Evolutionary conservation across 2,888 invertebrate genomes (phyloP).

Genomic region (Melolontha melolontha): DNA sequence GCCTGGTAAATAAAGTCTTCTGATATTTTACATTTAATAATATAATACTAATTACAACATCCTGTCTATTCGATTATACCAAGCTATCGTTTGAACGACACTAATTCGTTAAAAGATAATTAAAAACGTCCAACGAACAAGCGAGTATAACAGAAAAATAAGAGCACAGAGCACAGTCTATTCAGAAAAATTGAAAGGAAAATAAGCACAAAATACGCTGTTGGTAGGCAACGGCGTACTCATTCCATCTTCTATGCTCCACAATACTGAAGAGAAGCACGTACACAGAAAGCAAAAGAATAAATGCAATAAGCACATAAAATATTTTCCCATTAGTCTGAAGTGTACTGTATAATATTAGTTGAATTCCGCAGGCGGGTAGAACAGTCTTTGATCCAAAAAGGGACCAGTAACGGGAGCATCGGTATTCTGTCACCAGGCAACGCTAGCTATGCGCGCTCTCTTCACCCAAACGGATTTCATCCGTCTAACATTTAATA

Average conservation of each 20-base stretch:
- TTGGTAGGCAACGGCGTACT: no score
- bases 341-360: constrained; percentile 48
- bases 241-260: neutral
- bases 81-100: neutral
- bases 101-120: constrained; percentile 4
- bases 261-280: neutral
- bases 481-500: constrained; percentile 41
- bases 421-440: constrained; percentile 44
- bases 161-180: constrained; percentile 25
- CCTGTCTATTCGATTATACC: constrained; percentile 4
- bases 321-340: constrained; percentile 50
- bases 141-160: constrained; percentile 8
- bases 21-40: constrained; percentile 13
- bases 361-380: constrained; percentile 49
- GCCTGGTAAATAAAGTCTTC: no score
- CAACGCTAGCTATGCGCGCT: constrained; percentile 33
- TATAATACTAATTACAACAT: constrained; percentile 2
- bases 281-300: constrained; percentile 25
- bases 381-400: constrained; percentile 48
- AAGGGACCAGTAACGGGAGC: constrained; percentile 35
- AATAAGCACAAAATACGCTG: neutral
- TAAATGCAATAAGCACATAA: constrained; percentile 52
- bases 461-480: constrained; percentile 11
- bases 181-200: constrained; percentile 9
- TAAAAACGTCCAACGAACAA: constrained; percentile 21